Base-by-base conservation (phyloP, 2,888 invertebrate species). In the Drosophila pseudotakahashii region DNA sequence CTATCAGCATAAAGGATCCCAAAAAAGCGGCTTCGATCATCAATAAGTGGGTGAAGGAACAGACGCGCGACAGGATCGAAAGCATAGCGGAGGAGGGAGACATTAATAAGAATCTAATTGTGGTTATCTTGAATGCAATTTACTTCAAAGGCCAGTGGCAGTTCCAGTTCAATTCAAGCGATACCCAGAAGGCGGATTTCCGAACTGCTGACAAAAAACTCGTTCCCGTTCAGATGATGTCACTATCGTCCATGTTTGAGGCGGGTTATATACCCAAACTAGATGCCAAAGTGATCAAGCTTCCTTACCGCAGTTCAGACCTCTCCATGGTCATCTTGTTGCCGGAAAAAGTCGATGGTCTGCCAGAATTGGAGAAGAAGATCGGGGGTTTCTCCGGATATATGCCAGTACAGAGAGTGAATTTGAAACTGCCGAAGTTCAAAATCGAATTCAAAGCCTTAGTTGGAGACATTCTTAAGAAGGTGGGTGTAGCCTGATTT, bases 371-470 rank as follows among this genome's bases (percentile, higher is more conserved):
- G 14, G 59, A 52, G 32, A 10, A n/a, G 3, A 39, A 53, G 19
- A 52, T 58, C n/a, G n/a, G 2, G 19, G 37, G 37, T 5, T 50
- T 50, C 39, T 16, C 30, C 3, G 5, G 30, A 0, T 0, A 1
- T 30, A 1, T 30, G 30, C 34, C 34, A 0, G 0, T 7, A 0
- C 1, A 1, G 7, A 0, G 16, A 0, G 86, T 87, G 0, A 1
- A 1, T 57, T 93, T 97, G 6, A 93, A 93, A 9, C 81, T 97
- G 32, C 97, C 97, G 2, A 96, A 95, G 91, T 97, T 97, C 90
- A 96, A 58, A 53, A 36, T 60, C 0, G 71, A 73, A 44, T 85
- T 69, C 26, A 6, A 6, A 59, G 71, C 1, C 4, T 79, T 1
- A 55, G 26, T 0, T n/a, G n/a, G n/a, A n/a, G n/a, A 37, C 0